Percentiles rank a stretch among this genome's conserved stretches.
Conservation (phyloP, 2,797 vertebrate genomes). For the Rhadinocentrus ornatus region DNA sequence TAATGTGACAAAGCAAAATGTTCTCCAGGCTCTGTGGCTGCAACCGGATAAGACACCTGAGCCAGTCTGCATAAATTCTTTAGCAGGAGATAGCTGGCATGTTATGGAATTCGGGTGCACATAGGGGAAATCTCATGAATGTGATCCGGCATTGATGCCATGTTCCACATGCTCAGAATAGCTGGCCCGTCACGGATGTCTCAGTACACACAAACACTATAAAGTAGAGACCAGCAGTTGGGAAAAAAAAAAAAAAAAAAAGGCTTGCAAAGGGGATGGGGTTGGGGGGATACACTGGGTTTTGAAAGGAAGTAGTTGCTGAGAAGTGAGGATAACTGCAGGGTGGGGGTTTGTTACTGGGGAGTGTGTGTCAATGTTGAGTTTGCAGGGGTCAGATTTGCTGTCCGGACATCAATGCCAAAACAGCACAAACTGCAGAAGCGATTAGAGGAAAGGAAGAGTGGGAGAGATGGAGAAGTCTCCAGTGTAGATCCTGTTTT, state of each 20-base stretch:
- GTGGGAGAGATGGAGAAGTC: constrained; percentile 32
- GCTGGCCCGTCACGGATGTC: constrained; percentile 73
- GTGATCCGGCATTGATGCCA: constrained; percentile 71
- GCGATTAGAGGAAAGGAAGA: constrained; percentile 62
- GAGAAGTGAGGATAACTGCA: constrained; percentile 29
- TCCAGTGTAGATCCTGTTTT: constrained; percentile 50
- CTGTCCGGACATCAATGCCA: constrained; percentile 71
- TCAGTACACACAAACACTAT: constrained; percentile 79
- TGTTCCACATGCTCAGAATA: constrained; percentile 78
- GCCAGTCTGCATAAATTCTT: constrained; percentile 43
- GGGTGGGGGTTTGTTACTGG: constrained; percentile 55
- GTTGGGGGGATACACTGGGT: constrained; percentile 4
- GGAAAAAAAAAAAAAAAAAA: constrained; percentile 58
- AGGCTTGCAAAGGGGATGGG: constrained; percentile 43
- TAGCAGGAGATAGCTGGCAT: constrained; percentile 33
- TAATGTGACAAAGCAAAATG: constrained; percentile 60
- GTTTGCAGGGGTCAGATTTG: constrained; percentile 76
- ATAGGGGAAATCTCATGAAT: constrained; percentile 55
- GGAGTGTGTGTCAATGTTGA: constrained; percentile 59
- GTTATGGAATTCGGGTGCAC: constrained; percentile 43
- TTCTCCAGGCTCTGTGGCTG: constrained; percentile 48
- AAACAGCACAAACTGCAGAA: constrained; percentile 76
- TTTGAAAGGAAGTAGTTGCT: constrained; percentile 32
- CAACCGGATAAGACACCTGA: constrained; percentile 48
- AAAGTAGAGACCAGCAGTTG: constrained; percentile 70